Percentiles rank a stretch among this genome's conserved stretches.
These are phyloP conservation scores for Kuschelorhynchus macadamiae DNA, from an alignment of 2,888 invertebrate species.

Conservation along the genomic window DNA sequence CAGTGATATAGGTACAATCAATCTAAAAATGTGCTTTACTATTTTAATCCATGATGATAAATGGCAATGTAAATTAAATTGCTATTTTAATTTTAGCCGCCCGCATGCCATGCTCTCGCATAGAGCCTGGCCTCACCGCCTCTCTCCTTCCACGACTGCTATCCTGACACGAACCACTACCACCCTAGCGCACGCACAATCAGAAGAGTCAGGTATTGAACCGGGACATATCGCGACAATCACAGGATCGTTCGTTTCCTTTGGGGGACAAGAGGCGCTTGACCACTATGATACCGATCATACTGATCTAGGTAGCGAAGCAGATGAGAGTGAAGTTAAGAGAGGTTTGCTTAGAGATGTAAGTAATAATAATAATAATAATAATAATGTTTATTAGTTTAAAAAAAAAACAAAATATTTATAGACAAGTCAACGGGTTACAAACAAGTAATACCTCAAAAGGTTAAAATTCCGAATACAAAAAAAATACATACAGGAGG, in stretches of 20 bases:
- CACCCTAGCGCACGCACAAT: slow-evolving; percentile 64
- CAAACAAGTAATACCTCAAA: no score
- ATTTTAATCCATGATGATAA: not conserved
- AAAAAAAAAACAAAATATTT: no score
- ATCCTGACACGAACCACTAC: slow-evolving; percentile 57
- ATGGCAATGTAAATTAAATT: not conserved
- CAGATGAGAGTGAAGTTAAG: slow-evolving; percentile 83
- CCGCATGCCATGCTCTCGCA: slow-evolving; percentile 65
- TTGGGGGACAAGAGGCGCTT: slow-evolving; percentile 69
- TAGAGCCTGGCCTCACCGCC: slow-evolving; percentile 67
- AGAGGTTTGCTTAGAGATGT: slow-evolving; percentile 86
- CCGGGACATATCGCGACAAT: slow-evolving; percentile 79
- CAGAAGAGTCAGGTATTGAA: slow-evolving; percentile 77
- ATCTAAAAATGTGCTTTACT: not conserved
- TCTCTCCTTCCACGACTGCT: slow-evolving; percentile 66
- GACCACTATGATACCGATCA: slow-evolving; percentile 83
- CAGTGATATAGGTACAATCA: no score
- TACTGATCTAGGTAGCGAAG: slow-evolving; percentile 84
- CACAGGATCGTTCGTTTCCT: slow-evolving; percentile 76
- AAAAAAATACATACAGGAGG: no score
- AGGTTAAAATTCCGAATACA: no score
- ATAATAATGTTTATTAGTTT: no score
- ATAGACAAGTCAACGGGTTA: no score
- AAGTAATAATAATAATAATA: slow-evolving; percentile 71
- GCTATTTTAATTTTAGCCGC: slow-evolving; percentile 32